Evolutionary conservation across 35 echinoderm and acorn worm species (phyloP), one percentile per base, ranked within the genome.

Genomic region (Anneissia japonica): DNA sequence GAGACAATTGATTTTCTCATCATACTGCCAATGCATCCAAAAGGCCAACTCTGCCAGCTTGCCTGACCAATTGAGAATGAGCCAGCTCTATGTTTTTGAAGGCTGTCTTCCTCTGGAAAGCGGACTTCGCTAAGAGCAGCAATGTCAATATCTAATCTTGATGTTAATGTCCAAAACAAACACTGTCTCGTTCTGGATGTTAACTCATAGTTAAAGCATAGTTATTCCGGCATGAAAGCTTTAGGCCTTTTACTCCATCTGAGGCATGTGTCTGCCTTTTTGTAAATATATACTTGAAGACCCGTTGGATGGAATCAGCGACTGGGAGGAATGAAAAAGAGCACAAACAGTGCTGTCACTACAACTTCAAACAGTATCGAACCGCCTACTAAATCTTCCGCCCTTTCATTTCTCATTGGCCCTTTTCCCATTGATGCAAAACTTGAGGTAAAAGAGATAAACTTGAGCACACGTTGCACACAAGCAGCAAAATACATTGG

Each of bases 271-370:
- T 86, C 81, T 81, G 83, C 23, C 10, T 4, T 86, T 64, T 11
- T 86, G 79, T 77, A 38, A 87, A 74, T 82, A 82, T 82, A 37
- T 76, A 26, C 32, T 81, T 38, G 81, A 84, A 86, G 80, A 84
- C 83, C 89, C 83, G 89, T 91, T 86, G 89, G 76, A 83, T 26
- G 89, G 83, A 84, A 84, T 36, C 74, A 80, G 89, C 89, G 86
- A 91, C 83, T 86, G 45, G 77, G 89, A 37, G 31, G 72, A 17
- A 0, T 7, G 76, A 46, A 91, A 39, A 86, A 36, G 76, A 91
- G 89, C 90, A 73, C 88, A 85, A 85, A 74, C 81, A 85, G 56
- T 90, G 88, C 88, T 85, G 0, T 85, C 82, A 73, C 81, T 85
- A 77, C 35, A 85, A 32, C 86, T 80, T n/a, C 86, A 87, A 79